A percentile compares a stretch with the other conserved stretches of the same genome.
phyloP scores from a whole-genome alignment of 2,113 vertebrate genomes.

The Platycercus adscitus region DNA sequence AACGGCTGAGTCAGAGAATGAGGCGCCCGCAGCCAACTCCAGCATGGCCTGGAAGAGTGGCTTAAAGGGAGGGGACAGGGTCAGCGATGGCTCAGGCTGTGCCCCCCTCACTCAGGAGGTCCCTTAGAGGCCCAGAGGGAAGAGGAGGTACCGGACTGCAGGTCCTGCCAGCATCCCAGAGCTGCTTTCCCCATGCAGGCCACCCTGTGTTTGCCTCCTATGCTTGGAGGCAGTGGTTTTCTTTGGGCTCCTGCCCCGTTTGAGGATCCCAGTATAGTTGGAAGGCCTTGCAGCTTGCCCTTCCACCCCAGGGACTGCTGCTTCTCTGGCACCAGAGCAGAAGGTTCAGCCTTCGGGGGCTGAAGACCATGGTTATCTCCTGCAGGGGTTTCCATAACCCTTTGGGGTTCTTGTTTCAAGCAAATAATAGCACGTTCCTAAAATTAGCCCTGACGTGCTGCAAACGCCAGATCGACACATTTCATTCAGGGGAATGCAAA shows the following conservation, averaged over 20 bases:
- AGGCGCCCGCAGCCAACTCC: not conserved
- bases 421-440: not conserved
- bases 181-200: not conserved
- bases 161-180: fast-evolving
- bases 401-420: fast-evolving
- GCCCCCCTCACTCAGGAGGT: not conserved
- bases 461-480: not conserved
- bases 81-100: not conserved
- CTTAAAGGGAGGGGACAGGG: not conserved
- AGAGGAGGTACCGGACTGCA: not conserved
- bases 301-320: not conserved
- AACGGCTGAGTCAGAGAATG: constrained; percentile 29
- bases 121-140: not conserved
- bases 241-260: not conserved
- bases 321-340: not conserved
- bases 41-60: not conserved
- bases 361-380: not conserved
- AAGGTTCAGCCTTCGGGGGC: not conserved
- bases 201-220: not conserved
- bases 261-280: fast-evolving
- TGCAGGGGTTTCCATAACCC: not conserved
- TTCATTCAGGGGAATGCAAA: not conserved
- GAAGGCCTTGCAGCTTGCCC: not conserved
- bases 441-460: not conserved
- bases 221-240: not conserved